Conservation (phyloP, 2,113 vertebrate genomes). For the Brienomyrus longianalis region DNA sequence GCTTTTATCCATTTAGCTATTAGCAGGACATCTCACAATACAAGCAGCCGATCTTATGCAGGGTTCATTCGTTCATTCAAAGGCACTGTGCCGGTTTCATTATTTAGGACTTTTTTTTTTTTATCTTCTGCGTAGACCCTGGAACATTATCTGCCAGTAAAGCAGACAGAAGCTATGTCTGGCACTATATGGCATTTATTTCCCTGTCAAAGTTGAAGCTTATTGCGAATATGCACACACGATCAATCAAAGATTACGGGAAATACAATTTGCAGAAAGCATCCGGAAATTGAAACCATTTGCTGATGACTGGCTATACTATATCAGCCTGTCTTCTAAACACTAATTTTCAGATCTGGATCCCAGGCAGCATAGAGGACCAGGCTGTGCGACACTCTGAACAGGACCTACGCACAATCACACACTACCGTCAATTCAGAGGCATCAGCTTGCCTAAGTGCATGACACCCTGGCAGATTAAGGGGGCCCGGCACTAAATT, state of each 20-base stretch:
- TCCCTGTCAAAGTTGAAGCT: neutral
- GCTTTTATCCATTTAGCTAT: neutral
- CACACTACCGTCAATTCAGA: neutral
- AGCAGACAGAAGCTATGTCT: neutral
- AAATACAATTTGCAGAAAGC: neutral
- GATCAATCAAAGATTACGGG: neutral
- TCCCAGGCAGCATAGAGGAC: neutral
- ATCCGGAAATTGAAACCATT: neutral
- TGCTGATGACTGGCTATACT: neutral
- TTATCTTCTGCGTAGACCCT: neutral
- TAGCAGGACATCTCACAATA: neutral
- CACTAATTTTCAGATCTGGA: neutral
- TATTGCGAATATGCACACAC: neutral
- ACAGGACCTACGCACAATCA: neutral
- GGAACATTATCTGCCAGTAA: neutral
- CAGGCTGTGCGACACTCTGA: neutral
- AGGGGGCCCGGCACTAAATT: neutral
- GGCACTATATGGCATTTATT: neutral
- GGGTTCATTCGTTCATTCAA: neutral
- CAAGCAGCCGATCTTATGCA: neutral
- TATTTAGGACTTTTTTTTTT: neutral
- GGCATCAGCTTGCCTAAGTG: neutral
- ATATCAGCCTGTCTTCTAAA: neutral
- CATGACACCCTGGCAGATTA: neutral
- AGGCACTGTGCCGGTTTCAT: neutral